These are phyloP conservation scores for Alitta virens DNA, from an alignment of 2,888 invertebrate species.

Conservation along the genomic window DNA sequence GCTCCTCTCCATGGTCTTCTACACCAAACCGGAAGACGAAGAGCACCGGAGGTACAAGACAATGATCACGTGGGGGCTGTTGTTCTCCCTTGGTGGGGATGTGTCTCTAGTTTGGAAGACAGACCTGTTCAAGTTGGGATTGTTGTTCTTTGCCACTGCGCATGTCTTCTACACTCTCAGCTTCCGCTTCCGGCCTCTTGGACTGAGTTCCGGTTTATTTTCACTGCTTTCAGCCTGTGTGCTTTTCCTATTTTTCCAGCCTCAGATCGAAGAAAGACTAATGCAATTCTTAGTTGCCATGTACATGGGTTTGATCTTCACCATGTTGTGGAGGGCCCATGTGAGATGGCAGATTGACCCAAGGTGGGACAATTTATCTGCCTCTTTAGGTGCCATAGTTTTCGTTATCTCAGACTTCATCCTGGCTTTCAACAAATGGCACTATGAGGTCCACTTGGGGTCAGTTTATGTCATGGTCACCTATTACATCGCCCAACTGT, in stretches of 20 bases:
- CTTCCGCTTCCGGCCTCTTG: constrained; percentile 29
- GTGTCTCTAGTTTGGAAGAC: constrained; percentile 35
- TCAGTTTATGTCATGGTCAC: constrained; percentile 35
- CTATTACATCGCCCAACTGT: constrained; percentile 38
- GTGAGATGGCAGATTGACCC: constrained; percentile 32
- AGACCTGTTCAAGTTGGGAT: constrained; percentile 36
- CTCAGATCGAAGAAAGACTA: neutral
- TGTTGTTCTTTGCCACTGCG: constrained; percentile 34
- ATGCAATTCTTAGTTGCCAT: constrained; percentile 24
- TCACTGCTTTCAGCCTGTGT: constrained; percentile 46
- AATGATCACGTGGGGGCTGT: constrained; percentile 30
- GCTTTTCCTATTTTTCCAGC: constrained; percentile 24
- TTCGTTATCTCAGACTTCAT: constrained; percentile 39
- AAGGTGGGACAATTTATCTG: constrained; percentile 28
- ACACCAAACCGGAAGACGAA: neutral
- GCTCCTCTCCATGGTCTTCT: neutral
- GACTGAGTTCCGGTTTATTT: constrained; percentile 50
- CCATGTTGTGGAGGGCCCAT: constrained; percentile 35
- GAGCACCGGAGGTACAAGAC: constrained; percentile 21
- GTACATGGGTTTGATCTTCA: constrained; percentile 33
- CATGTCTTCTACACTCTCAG: constrained; percentile 35
- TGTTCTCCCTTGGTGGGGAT: constrained; percentile 39
- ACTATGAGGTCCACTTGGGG: constrained; percentile 28
- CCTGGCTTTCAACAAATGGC: constrained; percentile 39
- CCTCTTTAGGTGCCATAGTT: constrained; percentile 32